Conservation (phyloP, 2,888 invertebrate genomes). For the Melinaea marsaeus region DNA sequence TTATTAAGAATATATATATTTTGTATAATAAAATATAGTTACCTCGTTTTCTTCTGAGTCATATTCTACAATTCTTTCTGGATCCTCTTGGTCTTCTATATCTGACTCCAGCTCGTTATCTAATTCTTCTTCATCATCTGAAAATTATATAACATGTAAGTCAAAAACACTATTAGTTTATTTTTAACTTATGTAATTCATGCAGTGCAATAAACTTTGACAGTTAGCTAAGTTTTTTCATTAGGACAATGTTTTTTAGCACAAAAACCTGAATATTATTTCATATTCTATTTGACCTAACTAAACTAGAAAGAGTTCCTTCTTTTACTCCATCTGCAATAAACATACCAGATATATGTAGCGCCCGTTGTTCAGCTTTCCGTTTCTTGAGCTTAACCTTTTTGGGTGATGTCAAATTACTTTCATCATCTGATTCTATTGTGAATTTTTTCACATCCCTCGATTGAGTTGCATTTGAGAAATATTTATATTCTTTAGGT, state of each 20-base stretch:
- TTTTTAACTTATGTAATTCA: neutral
- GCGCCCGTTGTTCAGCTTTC: conserved; percentile 53
- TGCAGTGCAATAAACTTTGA: too few relatives aligned
- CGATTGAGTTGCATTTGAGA: conserved; percentile 33
- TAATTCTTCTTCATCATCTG: conserved; percentile 44
- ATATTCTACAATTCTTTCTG: conserved; percentile 80
- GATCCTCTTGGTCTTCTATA: conserved; percentile 51
- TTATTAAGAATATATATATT: neutral
- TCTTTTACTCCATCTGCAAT: neutral
- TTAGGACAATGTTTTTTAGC: too few relatives aligned
- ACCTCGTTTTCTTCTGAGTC: conserved; percentile 92
- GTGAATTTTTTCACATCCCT: conserved; percentile 48
- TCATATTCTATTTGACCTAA: too few relatives aligned
- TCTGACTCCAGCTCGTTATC: conserved; percentile 56
- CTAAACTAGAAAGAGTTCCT: too few relatives aligned
- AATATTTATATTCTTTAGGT: conserved; percentile 55
- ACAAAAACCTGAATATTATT: too few relatives aligned
- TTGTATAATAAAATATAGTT: conserved; percentile 15
- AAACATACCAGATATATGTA: conserved; percentile 39
- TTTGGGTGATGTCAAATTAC: conserved; percentile 33
- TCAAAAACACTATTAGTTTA: neutral
- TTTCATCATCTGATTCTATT: conserved; percentile 68
- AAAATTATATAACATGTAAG: conserved; percentile 21
- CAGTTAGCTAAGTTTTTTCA: too few relatives aligned
- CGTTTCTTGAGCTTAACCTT: conserved; percentile 59